Percentiles rank a stretch among this genome's conserved stretches.
phyloP scores from a whole-genome alignment of 2,888 invertebrate genomes.

The Tipula confusa region DNA sequence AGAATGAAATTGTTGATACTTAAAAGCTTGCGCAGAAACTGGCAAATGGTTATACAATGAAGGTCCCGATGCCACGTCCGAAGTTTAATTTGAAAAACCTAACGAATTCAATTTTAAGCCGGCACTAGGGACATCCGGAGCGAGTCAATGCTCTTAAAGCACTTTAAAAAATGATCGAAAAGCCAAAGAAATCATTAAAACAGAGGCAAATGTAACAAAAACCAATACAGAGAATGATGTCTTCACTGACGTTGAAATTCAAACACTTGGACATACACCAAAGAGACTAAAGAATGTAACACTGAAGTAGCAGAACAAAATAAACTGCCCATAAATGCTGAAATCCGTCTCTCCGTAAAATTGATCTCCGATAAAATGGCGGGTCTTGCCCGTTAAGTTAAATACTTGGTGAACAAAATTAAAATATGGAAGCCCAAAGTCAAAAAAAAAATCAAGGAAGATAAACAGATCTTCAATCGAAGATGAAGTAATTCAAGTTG shows the following conservation, averaged over 20 bases:
- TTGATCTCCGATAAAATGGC: slow-evolving; percentile 83
- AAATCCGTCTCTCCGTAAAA: slow-evolving; percentile 75
- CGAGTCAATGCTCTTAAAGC: slow-evolving; percentile 84
- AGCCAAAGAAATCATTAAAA: slow-evolving; percentile 71
- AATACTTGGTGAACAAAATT: slow-evolving; percentile 88
- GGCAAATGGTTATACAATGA: slow-evolving; percentile 97
- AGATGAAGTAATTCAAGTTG: neutral
- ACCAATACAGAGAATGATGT: slow-evolving; percentile 70
- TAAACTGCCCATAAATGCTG: slow-evolving; percentile 62
- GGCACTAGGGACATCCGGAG: slow-evolving; percentile 84
- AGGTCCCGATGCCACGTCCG: slow-evolving; percentile 76
- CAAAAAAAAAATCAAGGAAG: slow-evolving; percentile 43
- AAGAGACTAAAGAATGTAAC: slow-evolving; percentile 66
- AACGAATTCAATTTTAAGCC: slow-evolving; percentile 68
- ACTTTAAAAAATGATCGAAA: slow-evolving; percentile 74
- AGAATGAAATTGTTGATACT: slow-evolving; percentile 72
- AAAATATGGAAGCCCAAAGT: slow-evolving; percentile 76
- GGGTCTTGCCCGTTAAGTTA: slow-evolving; percentile 84
- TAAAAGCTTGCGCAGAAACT: slow-evolving; percentile 60
- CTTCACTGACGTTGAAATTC: slow-evolving; percentile 84
- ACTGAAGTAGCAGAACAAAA: slow-evolving; percentile 60
- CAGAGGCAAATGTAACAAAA: slow-evolving; percentile 73
- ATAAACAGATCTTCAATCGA: slow-evolving; percentile 27
- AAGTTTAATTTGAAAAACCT: slow-evolving; percentile 69
- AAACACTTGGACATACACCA: slow-evolving; percentile 73